Evolutionary conservation across 2,888 invertebrate species (phyloP), one percentile per base, ranked within the genome.

Genomic region (Suillia variegata): DNA sequence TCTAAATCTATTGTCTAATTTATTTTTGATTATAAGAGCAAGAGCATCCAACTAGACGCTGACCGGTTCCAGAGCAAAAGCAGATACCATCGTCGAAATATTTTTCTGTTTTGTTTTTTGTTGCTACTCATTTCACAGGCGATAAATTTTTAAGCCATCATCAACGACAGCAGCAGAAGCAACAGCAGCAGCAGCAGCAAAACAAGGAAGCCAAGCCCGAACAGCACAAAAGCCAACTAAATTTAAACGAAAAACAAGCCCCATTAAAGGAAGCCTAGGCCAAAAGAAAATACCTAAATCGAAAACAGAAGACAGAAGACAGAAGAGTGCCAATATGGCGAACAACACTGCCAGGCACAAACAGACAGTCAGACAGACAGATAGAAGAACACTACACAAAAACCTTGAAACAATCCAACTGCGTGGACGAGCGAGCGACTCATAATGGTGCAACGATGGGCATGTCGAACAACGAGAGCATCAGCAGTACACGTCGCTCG

Each of bases 101-200:
- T n/a, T n/a, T n/a, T n/a, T n/a, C n/a, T n/a, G n/a, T n/a, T n/a
- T n/a, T n/a, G n/a, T n/a, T n/a, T n/a, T 63, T 61, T 59, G 56
- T 59, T 51, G 54, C 63, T 59, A 54, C 61, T 63, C 61, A 69
- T 69, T 69, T 69, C 60, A 66, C 68, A 67, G 66, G 61, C 67
- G 62, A 69, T 69, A 67, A 69, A 67, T 58, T 66, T 65, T 63
- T 56, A 53, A n/a, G 54, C 42, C 52, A 15, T 13, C 13, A 38
- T 4, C 15, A 10, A n/a, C 38, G n/a, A n/a, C 13, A 38, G 4
- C 38, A 38, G n/a, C 38, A n/a, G 4, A 5, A n/a, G 33, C n/a
- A 21, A 15, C 6, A 38, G 38, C 4, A 38, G 10, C 6, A n/a
- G 10, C 12, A 38, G 12, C 6, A 38, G 38, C 38, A n/a, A 4